phyloP scores from a whole-genome alignment of 2,113 vertebrate genomes.

The Malurus alboscapulatus region DNA sequence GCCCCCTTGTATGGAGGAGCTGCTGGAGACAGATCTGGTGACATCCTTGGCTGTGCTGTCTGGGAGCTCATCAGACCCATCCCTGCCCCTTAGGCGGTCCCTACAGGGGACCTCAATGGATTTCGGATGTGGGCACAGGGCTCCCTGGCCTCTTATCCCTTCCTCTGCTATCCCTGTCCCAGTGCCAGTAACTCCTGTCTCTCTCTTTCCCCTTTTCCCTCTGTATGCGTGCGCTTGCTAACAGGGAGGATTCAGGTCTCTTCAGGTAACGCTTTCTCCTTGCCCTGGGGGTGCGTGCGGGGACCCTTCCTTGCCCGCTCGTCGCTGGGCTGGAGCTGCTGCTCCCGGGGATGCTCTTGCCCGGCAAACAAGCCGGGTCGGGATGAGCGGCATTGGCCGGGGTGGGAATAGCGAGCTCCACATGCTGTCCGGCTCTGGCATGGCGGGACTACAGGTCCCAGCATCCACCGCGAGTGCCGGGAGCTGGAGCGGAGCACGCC shows the following conservation, averaged over 20 bases:
- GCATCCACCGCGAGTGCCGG: neutral
- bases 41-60: neutral
- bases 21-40: neutral
- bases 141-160: neutral
- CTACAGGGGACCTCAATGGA: neutral
- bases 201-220: conserved; percentile 70
- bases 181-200: conserved; percentile 70
- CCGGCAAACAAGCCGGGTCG: neutral
- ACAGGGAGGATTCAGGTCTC: conserved; percentile 98
- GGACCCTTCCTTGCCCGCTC: neutral
- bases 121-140: neutral
- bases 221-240: conserved; percentile 78
- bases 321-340: neutral
- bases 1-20: neutral
- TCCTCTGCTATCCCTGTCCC: conserved; percentile 29
- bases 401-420: neutral
- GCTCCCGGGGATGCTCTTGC: neutral
- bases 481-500: neutral
- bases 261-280: conserved; percentile 87
- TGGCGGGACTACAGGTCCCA: conserved; percentile 46
- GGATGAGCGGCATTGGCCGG: neutral
- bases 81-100: neutral
- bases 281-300: neutral
- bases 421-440: neutral
- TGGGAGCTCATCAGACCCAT: neutral